phyloP scores from a whole-genome alignment of 92 coral and sea anemone species.

The Umimayanthus chanpuru region DNA sequence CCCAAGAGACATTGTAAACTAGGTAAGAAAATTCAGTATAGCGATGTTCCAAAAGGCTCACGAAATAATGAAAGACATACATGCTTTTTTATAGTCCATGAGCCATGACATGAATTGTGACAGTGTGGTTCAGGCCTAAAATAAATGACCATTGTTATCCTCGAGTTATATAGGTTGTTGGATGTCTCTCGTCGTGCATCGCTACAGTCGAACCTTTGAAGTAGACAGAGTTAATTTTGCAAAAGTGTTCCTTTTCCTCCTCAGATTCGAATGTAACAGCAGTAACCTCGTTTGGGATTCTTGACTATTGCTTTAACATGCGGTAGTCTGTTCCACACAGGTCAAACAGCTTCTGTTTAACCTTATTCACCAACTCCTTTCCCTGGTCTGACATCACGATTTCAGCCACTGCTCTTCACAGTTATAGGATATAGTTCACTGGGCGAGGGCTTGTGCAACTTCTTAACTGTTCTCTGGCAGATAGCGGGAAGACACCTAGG shows the following conservation, averaged over 20 bases:
- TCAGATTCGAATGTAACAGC: too few relatives aligned
- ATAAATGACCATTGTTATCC: too few relatives aligned
- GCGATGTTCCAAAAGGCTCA: constrained; percentile 10
- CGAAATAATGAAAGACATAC: constrained; percentile 10
- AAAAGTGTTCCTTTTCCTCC: too few relatives aligned
- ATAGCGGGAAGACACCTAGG: constrained; percentile 47
- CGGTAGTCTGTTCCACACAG: constrained; percentile 54
- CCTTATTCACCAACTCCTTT: constrained; percentile 50
- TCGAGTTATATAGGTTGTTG: too few relatives aligned
- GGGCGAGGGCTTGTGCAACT: constrained; percentile 43
- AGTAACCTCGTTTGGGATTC: too few relatives aligned
- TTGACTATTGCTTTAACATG: too few relatives aligned
- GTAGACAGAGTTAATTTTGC: too few relatives aligned
- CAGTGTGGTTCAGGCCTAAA: not conserved
- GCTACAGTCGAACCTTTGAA: too few relatives aligned
- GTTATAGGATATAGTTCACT: constrained; percentile 51
- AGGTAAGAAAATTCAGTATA: constrained; percentile 2
- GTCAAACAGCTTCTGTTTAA: constrained; percentile 53
- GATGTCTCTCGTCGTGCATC: too few relatives aligned
- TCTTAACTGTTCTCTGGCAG: constrained; percentile 53
- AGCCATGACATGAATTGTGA: constrained; percentile 9
- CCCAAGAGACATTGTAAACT: constrained; percentile 34
- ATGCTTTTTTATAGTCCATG: constrained; percentile 15
- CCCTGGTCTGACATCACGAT: constrained; percentile 62
- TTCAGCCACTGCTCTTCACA: constrained; percentile 52